A percentile compares a stretch with the other conserved stretches of the same genome.
These are phyloP conservation scores for Gavialis gangeticus DNA, from an alignment of 2,113 vertebrate species.

Conservation along the genomic window DNA sequence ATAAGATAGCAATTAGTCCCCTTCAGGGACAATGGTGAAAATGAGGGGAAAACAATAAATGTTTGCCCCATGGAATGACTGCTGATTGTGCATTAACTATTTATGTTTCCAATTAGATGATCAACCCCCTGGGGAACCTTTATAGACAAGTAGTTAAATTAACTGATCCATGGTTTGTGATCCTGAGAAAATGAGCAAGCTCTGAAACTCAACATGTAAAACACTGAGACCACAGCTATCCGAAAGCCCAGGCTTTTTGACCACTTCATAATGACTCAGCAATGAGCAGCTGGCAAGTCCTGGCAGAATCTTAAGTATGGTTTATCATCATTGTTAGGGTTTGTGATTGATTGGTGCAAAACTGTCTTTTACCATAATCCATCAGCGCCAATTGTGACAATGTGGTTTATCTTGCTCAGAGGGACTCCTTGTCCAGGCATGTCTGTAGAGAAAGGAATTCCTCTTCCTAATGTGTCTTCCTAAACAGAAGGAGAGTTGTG, in stretches of 20 bases:
- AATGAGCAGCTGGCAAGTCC: fast-evolving
- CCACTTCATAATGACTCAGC: neutral
- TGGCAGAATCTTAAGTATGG: neutral
- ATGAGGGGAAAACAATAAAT: neutral
- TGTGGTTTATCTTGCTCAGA: neutral
- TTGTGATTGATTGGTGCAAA: neutral
- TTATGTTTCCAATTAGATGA: neutral
- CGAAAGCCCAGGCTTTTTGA: neutral
- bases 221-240: neutral
- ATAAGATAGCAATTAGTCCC: neutral
- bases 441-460: neutral
- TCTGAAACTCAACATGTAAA: neutral
- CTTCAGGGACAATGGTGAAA: neutral
- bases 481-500: neutral
- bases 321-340: neutral
- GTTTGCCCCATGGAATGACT: neutral
- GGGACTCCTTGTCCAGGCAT: neutral
- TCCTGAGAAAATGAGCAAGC: neutral
- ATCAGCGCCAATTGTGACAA: fast-evolving
- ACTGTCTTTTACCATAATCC: neutral
- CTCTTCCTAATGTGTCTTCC: neutral
- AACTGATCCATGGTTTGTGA: neutral
- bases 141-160: neutral
- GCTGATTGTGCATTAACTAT: neutral
- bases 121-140: neutral